These are phyloP conservation scores for Heliconius nattereri DNA, from an alignment of 1,140 invertebrate species.

Conservation along the genomic window DNA sequence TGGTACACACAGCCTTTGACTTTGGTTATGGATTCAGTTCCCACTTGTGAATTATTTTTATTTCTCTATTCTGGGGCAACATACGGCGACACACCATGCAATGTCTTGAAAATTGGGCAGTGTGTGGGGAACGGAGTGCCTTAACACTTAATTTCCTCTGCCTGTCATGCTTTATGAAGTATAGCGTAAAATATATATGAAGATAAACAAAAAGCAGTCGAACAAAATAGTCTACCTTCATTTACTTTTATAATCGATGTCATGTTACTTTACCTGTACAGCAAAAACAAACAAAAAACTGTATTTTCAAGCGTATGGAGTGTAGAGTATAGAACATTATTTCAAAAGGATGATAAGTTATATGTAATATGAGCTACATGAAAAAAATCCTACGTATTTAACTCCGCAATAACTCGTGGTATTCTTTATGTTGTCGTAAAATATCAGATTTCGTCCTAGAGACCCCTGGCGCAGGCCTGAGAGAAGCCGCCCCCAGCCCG, in stretches of 20 bases:
- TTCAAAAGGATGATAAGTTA: background rate
- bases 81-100: background rate
- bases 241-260: background rate
- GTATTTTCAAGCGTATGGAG: background rate
- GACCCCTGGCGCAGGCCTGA: constrained; percentile 4
- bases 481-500: background rate
- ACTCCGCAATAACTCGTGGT: constrained; percentile 1
- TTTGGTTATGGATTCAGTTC: background rate
- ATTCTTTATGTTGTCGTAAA: constrained; percentile 28
- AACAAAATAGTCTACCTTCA: background rate
- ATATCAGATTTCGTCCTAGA: constrained; percentile 19
- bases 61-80: background rate
- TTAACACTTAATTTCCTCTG: background rate
- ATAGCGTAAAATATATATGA: background rate
- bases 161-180: background rate
- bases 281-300: background rate
- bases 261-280: background rate
- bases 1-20: no score
- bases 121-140: background rate
- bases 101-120: no score
- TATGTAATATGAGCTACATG: background rate
- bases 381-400: background rate
- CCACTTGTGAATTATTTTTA: background rate
- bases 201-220: background rate
- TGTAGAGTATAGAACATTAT: background rate